A percentile compares a stretch with the other conserved stretches of the same genome.
Evolutionary conservation across 1,140 invertebrate genomes (phyloP).

Genomic region (Augochlora pura): DNA sequence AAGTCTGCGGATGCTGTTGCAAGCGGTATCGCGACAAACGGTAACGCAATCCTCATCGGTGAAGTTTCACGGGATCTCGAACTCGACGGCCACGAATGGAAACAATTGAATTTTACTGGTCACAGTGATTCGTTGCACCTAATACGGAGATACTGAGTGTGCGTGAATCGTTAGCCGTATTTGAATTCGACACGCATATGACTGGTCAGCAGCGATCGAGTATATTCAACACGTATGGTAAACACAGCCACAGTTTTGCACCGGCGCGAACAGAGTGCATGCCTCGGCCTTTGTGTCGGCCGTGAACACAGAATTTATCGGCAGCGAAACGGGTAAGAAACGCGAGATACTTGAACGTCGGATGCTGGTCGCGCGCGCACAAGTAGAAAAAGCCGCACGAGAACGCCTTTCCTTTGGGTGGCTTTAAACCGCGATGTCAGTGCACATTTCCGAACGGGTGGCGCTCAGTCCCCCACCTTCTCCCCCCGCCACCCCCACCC

Average conservation of each 20-base stretch:
- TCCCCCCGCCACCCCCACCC: not conserved
- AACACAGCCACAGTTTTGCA: slow-evolving; percentile 34
- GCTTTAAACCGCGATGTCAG: slow-evolving; percentile 58
- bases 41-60: slow-evolving; percentile 16
- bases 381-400: slow-evolving; percentile 55
- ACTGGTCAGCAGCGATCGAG: not conserved
- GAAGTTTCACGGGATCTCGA: slow-evolving; percentile 6
- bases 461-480: slow-evolving; percentile 43
- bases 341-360: slow-evolving; percentile 43
- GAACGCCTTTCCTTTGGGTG: slow-evolving; percentile 56
- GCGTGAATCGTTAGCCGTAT: not conserved
- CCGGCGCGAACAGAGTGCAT: not conserved
- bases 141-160: not conserved
- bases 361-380: slow-evolving; percentile 62
- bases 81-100: slow-evolving; percentile 14
- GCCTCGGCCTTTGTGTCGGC: not conserved
- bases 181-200: slow-evolving; percentile 25
- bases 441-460: slow-evolving; percentile 61
- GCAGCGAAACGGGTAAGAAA: slow-evolving; percentile 18
- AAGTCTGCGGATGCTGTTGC: slow-evolving; percentile 14
- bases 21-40: slow-evolving; percentile 30
- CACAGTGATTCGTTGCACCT: slow-evolving; percentile 17
- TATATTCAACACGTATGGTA: slow-evolving; percentile 47
- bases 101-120: slow-evolving; percentile 51
- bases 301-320: not conserved